Evolutionary conservation across 30 jellyfish, hydroid and myxozoan genomes (phyloP), one percentile per base, ranked within the genome.

Genomic region (Rhopilema esculentum): DNA sequence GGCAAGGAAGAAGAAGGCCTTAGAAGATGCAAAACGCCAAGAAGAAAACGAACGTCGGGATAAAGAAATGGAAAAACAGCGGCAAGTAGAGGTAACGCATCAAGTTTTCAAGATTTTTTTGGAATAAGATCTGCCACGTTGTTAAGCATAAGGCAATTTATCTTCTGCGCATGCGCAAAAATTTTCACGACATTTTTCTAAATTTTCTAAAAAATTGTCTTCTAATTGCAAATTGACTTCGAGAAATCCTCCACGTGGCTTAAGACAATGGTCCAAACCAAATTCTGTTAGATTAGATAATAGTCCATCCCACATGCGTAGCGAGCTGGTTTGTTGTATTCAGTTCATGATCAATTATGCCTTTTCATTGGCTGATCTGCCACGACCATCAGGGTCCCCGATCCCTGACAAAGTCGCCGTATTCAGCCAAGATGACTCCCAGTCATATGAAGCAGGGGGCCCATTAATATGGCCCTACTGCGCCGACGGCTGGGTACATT

Each of bases 401-500:
- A 8, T 72, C 69, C 75, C 67, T 57, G 20, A 69, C 19, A 51
- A 40, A 33, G 88, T 62, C 31, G 49, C 88, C 85, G 25, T 76
- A 20, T 79, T 51, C 51, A 66, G 76, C 83, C 49, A 32, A 75
- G 82, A 85, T 8, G 4, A 77, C 63, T 27, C 80, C 80, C 88
- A 40, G 87, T 64, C 15, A 0, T 12, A 27, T 52, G 93, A 73
- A 73, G 93, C 93, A 66, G 83, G 24, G 32, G 66, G 80, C 88
- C 83, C 1, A 20, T 12, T 21, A 0, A 67, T 4, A 53, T 72
- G 88, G 88, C 84, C 50, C n/a, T 1, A 64, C 79, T 72, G 92
- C 92, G 92, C 92, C 92, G 92, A 83, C 92, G 72, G 92, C 92
- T 83, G 92, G 92, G 68, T 1, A 83, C 92, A 83, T 20, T 64